Evolutionary conservation across 2,113 vertebrate species (phyloP).

Genomic region (Ivindomyrus marchei): DNA sequence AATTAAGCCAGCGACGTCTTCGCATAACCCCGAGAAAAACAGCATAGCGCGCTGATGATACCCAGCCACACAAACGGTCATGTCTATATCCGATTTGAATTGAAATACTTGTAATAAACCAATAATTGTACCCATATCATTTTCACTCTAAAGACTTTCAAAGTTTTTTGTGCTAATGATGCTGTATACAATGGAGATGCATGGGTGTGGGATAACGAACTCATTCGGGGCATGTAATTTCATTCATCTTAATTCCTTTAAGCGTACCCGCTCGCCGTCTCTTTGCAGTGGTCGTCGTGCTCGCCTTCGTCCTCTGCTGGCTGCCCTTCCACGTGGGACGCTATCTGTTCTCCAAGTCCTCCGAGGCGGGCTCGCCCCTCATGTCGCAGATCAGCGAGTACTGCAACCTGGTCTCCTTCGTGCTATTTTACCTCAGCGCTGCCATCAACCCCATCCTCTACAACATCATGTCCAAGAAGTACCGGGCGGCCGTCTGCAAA

Average conservation of each 20-base stretch:
- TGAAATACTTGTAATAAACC: not conserved
- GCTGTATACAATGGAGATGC: not conserved
- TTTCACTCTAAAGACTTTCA: not conserved
- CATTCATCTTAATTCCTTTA: not conserved
- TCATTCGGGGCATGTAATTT: not conserved
- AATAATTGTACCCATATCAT: not conserved
- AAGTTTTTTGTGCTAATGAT: not conserved
- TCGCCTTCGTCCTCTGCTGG: slow-evolving; percentile 97
- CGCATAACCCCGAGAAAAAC: not conserved
- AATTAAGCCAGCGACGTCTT: not conserved
- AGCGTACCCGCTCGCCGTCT: slow-evolving; percentile 29
- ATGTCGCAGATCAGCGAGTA: slow-evolving; percentile 83
- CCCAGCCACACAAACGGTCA: not conserved
- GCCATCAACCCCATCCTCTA: slow-evolving; percentile 98
- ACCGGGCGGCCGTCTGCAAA: slow-evolving; percentile 73
- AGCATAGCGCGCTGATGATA: not conserved
- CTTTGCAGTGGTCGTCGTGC: slow-evolving; percentile 80
- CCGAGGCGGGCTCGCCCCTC: slow-evolving; percentile 75
- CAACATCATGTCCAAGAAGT: slow-evolving; percentile 96
- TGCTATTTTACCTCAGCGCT: slow-evolving; percentile 94
- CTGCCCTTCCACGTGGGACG: slow-evolving; percentile 91
- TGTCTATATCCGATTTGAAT: not conserved
- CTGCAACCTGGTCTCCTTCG: slow-evolving; percentile 87
- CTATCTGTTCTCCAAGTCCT: slow-evolving; percentile 86
- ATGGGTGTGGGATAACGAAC: not conserved